These are phyloP conservation scores for Cyanistes caeruleus DNA, from an alignment of 2,113 vertebrate species.

Conservation along the genomic window DNA sequence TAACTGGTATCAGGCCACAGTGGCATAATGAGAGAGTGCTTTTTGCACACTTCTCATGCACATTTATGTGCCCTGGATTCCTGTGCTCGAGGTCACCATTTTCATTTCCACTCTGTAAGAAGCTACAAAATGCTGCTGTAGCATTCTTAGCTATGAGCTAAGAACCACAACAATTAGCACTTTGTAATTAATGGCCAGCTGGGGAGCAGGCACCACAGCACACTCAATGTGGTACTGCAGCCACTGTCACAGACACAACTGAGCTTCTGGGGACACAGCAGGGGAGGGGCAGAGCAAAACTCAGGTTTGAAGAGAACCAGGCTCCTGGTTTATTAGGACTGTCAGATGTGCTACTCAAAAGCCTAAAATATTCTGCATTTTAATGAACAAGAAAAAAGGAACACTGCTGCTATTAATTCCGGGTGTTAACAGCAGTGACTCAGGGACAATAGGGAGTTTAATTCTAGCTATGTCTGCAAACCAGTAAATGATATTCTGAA, in stretches of 20 bases:
- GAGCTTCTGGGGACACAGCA: background rate
- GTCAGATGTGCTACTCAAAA: background rate
- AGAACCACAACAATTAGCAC: background rate
- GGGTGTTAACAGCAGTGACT: background rate
- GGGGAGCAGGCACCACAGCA: background rate
- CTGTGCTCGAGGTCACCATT: background rate
- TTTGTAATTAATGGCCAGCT: background rate
- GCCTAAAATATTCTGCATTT: background rate
- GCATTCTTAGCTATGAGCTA: background rate
- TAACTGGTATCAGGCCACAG: background rate
- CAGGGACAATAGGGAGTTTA: background rate
- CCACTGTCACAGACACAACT: background rate
- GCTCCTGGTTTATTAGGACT: background rate
- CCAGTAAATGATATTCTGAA: background rate
- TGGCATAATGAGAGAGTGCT: background rate
- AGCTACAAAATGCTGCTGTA: background rate
- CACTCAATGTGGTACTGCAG: background rate
- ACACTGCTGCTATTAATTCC: background rate
- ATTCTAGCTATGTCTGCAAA: background rate
- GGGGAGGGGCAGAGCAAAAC: background rate
- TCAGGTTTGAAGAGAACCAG: background rate
- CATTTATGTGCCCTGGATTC: background rate
- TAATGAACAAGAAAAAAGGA: background rate
- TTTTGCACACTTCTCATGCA: background rate
- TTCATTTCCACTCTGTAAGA: background rate